phyloP scores from a whole-genome alignment of 2,888 invertebrate species.

The Malacosoma neustria region DNA sequence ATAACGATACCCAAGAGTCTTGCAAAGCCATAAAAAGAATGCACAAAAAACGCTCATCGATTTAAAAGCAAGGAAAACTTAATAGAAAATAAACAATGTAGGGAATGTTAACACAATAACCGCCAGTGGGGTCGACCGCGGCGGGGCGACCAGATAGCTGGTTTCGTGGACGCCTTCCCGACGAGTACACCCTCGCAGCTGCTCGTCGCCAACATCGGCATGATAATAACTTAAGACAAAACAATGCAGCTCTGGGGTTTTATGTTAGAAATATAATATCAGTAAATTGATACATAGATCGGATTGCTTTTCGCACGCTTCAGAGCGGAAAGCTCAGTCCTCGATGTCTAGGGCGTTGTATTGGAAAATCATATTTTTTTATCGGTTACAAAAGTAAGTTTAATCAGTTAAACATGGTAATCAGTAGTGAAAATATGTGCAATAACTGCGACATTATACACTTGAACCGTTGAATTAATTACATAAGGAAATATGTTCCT shows the following conservation, averaged over 20 bases:
- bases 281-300: constrained; percentile 49
- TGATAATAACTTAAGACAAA: constrained; percentile 40
- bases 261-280: constrained; percentile 50
- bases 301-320: constrained; percentile 49
- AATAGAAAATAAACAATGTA: constrained; percentile 31
- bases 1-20: constrained; percentile 25
- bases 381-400: constrained; percentile 1
- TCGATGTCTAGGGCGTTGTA: constrained; percentile 27
- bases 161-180: constrained; percentile 21
- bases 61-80: constrained; percentile 18
- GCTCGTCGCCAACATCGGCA: constrained; percentile 42
- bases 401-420: background rate
- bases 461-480: too few relatives aligned
- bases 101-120: constrained; percentile 70
- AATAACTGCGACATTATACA: too few relatives aligned
- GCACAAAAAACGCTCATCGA: constrained; percentile 40
- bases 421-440: too few relatives aligned
- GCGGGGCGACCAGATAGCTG: constrained; percentile 52
- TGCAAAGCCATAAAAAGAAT: constrained; percentile 34
- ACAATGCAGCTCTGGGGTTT: constrained; percentile 35
- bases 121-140: constrained; percentile 70
- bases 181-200: constrained; percentile 24
- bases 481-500: too few relatives aligned
- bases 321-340: constrained; percentile 48
- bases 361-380: constrained; percentile 3